Evolutionary conservation across 1,140 invertebrate genomes (phyloP).

Genomic region (Pectinophora gossypiella): DNA sequence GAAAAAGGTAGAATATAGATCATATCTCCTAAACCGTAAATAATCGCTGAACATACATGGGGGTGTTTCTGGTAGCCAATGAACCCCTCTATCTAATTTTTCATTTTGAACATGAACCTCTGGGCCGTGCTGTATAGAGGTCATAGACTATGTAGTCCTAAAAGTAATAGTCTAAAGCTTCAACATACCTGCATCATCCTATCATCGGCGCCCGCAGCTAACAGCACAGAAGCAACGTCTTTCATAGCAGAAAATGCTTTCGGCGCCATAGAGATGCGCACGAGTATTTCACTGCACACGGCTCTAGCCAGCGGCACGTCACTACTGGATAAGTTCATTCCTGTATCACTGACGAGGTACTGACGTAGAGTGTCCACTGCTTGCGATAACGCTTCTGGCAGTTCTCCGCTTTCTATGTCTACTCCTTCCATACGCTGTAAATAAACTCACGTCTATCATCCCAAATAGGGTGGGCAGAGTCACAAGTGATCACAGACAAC

Average conservation of each 20-base stretch:
- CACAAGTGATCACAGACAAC: too few relatives aligned
- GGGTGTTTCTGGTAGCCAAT: too few relatives aligned
- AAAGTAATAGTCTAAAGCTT: background rate
- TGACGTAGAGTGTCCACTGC: conserved; percentile 54
- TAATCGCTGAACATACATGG: too few relatives aligned
- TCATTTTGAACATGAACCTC: too few relatives aligned
- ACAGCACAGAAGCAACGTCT: conserved; percentile 43
- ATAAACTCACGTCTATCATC: too few relatives aligned
- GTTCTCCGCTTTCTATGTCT: conserved; percentile 54
- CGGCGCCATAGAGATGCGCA: conserved; percentile 47
- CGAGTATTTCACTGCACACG: conserved; percentile 42
- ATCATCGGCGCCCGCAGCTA: conserved; percentile 47
- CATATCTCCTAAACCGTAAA: too few relatives aligned
- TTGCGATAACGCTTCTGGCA: conserved; percentile 48
- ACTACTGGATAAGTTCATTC: conserved; percentile 15
- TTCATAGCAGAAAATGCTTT: conserved; percentile 38
- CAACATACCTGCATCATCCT: conserved; percentile 44
- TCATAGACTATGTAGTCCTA: too few relatives aligned
- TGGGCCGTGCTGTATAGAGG: too few relatives aligned
- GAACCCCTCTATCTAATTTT: too few relatives aligned
- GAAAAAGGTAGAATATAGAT: too few relatives aligned
- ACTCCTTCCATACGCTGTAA: conserved; percentile 55
- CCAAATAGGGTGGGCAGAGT: too few relatives aligned
- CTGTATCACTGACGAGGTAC: conserved; percentile 30
- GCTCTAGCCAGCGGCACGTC: conserved; percentile 42